Percentiles rank a stretch among this genome's conserved stretches.
Conservation (phyloP, 1,140 invertebrate species). For the Chymomyza costata region DNA sequence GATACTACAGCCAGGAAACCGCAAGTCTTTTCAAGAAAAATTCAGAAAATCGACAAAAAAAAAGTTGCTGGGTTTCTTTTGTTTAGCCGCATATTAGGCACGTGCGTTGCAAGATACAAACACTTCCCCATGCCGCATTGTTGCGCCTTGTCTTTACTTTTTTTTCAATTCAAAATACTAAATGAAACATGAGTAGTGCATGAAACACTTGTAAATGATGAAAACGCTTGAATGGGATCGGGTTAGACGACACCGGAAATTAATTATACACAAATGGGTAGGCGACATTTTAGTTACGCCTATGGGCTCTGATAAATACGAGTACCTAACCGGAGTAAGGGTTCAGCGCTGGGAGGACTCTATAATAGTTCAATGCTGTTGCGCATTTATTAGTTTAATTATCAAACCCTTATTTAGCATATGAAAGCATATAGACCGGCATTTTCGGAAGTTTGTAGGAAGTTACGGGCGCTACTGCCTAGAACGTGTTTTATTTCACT, state of each 20-base stretch:
- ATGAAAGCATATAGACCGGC: constrained; percentile 51
- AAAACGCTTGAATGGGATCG: neutral
- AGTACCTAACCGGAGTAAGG: too few relatives aligned
- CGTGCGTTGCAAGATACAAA: constrained; percentile 46
- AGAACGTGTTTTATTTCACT: constrained; percentile 58
- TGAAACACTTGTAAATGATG: constrained; percentile 46
- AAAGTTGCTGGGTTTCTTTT: constrained; percentile 42
- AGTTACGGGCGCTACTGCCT: constrained; percentile 30
- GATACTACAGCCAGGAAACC: constrained; percentile 52
- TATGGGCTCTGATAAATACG: too few relatives aligned
- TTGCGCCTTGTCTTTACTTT: constrained; percentile 47
- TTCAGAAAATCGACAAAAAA: constrained; percentile 14
- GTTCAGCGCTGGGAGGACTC: too few relatives aligned
- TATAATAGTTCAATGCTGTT: constrained; percentile 28
- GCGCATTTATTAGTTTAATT: constrained; percentile 66
- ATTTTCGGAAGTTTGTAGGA: neutral
- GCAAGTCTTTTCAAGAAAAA: constrained; percentile 50
- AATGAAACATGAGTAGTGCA: constrained; percentile 57
- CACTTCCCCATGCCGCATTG: constrained; percentile 45
- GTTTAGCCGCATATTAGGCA: constrained; percentile 67
- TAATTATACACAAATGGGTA: constrained; percentile 71
- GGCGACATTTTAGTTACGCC: constrained; percentile 67
- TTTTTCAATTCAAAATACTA: constrained; percentile 38
- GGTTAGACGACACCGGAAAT: constrained; percentile 69
- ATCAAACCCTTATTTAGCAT: constrained; percentile 45